A percentile compares a stretch with the other conserved stretches of the same genome.
phyloP scores from a whole-genome alignment of 1,140 invertebrate genomes.

The Camponotus vicinus region DNA sequence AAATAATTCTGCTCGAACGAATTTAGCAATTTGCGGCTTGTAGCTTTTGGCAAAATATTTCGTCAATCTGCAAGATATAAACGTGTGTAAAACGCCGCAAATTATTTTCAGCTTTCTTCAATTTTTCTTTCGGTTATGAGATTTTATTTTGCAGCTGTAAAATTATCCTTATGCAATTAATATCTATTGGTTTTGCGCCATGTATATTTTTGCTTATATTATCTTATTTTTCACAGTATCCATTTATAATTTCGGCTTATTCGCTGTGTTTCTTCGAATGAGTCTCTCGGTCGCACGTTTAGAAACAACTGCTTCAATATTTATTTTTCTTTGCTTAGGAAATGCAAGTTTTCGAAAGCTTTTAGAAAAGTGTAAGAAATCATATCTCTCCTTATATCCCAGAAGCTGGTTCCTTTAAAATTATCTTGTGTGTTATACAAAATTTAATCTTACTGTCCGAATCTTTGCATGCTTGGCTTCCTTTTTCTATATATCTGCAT shows the following conservation, averaged over 20 bases:
- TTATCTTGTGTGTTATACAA: neutral
- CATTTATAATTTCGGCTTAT: conserved; percentile 16
- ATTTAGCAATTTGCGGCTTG: conserved; percentile 31
- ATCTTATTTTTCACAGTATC: conserved; percentile 26
- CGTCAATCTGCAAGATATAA: conserved; percentile 7
- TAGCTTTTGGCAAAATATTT: conserved; percentile 30
- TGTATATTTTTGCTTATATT: conserved; percentile 22
- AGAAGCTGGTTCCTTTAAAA: conserved; percentile 64
- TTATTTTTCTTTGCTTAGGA: neutral
- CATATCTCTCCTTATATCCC: neutral
- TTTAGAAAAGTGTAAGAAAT: neutral
- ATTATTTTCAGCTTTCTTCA: conserved; percentile 38
- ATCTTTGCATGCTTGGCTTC: neutral
- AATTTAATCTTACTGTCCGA: neutral
- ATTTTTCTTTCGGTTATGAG: neutral
- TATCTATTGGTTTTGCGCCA: neutral
- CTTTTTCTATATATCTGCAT: neutral
- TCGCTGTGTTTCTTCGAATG: conserved; percentile 53
- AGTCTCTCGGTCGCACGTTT: conserved; percentile 29
- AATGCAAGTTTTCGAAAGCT: conserved; percentile 30
- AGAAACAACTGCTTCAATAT: conserved; percentile 8
- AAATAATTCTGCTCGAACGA: conserved; percentile 21
- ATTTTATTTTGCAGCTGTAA: conserved; percentile 33
- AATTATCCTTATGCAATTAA: conserved; percentile 4
- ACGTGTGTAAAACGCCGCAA: neutral